These are phyloP conservation scores for Enteromius thamalakanensis DNA, from an alignment of 2,797 vertebrate genomes.

Conservation along the genomic window DNA sequence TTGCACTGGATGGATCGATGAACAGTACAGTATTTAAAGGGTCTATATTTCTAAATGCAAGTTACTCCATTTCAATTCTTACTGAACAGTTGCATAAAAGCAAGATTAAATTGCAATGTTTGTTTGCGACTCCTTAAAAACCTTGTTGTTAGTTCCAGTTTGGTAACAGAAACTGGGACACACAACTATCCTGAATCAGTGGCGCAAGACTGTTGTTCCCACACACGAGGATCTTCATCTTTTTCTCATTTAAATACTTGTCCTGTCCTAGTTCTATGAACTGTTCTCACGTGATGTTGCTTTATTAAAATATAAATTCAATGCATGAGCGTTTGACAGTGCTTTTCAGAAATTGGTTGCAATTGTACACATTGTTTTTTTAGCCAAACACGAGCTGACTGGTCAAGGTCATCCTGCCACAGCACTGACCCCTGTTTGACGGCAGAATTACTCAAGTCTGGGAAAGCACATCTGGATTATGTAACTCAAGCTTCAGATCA, in stretches of 20 bases:
- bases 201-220: not conserved
- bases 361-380: not conserved
- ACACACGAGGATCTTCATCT: not conserved
- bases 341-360: not conserved
- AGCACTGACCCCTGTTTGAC: constrained; percentile 38
- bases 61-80: not conserved
- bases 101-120: not conserved
- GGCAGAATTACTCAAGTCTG: constrained; percentile 50
- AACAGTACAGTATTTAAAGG: not conserved
- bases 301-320: not conserved
- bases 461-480: constrained; percentile 63
- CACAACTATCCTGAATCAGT: not conserved
- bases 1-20: no score
- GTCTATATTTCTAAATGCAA: not conserved
- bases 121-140: not conserved
- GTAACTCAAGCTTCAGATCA: constrained; percentile 52
- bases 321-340: not conserved
- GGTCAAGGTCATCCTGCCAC: constrained; percentile 36
- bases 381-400: constrained; percentile 38
- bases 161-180: not conserved
- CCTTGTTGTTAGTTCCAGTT: not conserved
- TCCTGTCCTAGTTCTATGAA: not conserved
- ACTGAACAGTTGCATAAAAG: not conserved
- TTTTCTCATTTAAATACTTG: not conserved
- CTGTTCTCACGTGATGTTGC: not conserved